phyloP scores from a whole-genome alignment of 2,888 invertebrate species.

The Horisme vitalbata region DNA sequence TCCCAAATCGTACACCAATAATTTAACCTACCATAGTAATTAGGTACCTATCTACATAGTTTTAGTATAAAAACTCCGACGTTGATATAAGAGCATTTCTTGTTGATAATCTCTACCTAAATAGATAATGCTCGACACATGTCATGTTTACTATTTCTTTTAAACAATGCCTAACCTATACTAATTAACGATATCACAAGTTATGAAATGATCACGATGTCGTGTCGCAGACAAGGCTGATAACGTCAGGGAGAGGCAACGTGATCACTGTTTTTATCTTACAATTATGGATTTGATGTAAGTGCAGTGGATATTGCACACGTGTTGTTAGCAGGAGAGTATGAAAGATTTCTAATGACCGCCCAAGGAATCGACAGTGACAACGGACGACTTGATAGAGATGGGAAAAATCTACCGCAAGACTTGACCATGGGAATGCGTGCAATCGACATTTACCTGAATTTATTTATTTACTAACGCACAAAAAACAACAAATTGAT shows the following conservation, averaged over 20 bases:
- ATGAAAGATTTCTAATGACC: background rate
- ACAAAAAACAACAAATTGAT: too few relatives aligned
- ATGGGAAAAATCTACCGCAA: too few relatives aligned
- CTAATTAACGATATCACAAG: constrained; percentile 18
- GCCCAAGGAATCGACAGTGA: too few relatives aligned
- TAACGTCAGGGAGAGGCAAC: constrained; percentile 25
- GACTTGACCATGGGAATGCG: too few relatives aligned
- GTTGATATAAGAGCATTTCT: background rate
- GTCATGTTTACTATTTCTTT: constrained; percentile 14
- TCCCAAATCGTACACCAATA: too few relatives aligned
- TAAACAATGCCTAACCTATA: constrained; percentile 9
- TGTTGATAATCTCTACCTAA: constrained; percentile 5
- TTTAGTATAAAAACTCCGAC: too few relatives aligned
- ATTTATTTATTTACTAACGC: too few relatives aligned
- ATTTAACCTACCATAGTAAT: too few relatives aligned
- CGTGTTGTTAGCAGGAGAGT: background rate
- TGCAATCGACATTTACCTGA: too few relatives aligned
- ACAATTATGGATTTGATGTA: constrained; percentile 8
- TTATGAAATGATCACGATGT: constrained; percentile 33
- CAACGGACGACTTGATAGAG: too few relatives aligned
- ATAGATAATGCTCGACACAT: background rate
- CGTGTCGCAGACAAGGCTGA: constrained; percentile 15
- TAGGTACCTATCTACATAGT: too few relatives aligned
- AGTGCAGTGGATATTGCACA: constrained; percentile 7
- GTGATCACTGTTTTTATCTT: constrained; percentile 27